These are phyloP conservation scores for Turnix velox DNA, from an alignment of 2,113 vertebrate species.

Conservation along the genomic window DNA sequence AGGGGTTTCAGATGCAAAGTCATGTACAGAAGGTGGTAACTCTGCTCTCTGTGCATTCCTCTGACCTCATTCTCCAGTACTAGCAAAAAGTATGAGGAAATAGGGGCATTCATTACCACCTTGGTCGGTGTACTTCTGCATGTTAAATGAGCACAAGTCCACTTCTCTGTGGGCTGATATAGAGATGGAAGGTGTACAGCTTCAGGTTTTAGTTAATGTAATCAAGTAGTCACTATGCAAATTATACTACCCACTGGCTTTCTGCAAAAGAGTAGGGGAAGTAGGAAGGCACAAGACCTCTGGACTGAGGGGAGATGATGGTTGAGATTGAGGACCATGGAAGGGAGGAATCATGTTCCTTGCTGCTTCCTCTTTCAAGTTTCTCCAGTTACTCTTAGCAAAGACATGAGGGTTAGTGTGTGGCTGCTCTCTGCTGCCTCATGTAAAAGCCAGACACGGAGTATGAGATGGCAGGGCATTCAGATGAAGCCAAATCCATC, in stretches of 20 bases:
- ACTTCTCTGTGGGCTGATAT: background rate
- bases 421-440: background rate
- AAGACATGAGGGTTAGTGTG: background rate
- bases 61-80: background rate
- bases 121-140: background rate
- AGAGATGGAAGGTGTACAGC: background rate
- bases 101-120: background rate
- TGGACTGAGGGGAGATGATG: background rate
- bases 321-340: accelerated
- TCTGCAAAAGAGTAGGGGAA: background rate
- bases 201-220: background rate
- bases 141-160: background rate
- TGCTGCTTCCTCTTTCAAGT: background rate
- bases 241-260: background rate
- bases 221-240: background rate
- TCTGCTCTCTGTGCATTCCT: background rate
- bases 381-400: background rate
- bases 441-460: background rate
- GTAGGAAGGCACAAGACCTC: background rate
- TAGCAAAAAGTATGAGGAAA: background rate
- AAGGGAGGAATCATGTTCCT: background rate
- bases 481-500: background rate
- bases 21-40: background rate
- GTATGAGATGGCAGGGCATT: background rate
- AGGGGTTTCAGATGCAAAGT: background rate